These are phyloP conservation scores for Leptobrachium leishanense DNA, from an alignment of 2,113 vertebrate species.

Conservation along the genomic window DNA sequence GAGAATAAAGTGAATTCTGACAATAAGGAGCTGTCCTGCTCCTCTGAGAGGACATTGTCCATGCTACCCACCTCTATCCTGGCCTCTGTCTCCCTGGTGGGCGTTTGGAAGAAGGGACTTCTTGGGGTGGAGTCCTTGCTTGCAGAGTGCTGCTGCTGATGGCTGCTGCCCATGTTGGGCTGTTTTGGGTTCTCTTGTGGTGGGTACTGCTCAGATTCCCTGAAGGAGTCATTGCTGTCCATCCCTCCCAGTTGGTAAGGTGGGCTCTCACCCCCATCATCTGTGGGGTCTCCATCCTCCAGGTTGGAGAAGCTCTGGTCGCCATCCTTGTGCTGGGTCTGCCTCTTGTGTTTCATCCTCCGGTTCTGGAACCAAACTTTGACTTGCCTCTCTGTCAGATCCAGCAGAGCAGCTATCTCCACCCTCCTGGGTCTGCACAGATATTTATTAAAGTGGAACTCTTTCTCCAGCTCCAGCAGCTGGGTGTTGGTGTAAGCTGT, in stretches of 20 bases:
- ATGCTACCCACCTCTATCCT: conserved; percentile 55
- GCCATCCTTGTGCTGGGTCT: conserved; percentile 80
- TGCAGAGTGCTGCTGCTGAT: conserved; percentile 55
- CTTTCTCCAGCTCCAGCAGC: conserved; percentile 95
- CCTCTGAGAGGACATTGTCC: conserved; percentile 64
- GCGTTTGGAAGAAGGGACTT: conserved; percentile 58
- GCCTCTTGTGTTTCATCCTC: conserved; percentile 95
- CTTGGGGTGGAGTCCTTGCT: conserved; percentile 49
- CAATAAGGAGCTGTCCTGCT: conserved; percentile 67
- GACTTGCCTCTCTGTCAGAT: conserved; percentile 92
- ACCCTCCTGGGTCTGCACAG: conserved; percentile 89
- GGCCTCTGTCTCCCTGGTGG: conserved; percentile 56
- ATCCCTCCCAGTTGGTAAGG: conserved; percentile 34
- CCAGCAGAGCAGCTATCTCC: conserved; percentile 91
- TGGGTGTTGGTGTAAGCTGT: conserved; percentile 97
- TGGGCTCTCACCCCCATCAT: conserved; percentile 71
- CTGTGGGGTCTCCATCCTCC: conserved; percentile 71
- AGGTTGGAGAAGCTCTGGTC: conserved; percentile 68
- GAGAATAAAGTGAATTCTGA: conserved; percentile 80
- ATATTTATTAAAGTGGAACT: conserved; percentile 97
- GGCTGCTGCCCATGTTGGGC: conserved; percentile 59
- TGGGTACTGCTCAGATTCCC: conserved; percentile 60
- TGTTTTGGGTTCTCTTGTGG: conserved; percentile 47
- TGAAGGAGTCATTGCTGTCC: conserved; percentile 65
- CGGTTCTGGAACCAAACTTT: conserved; percentile 99